Conservation (phyloP, 2,888 invertebrate genomes). For the Nysson spinosus region DNA sequence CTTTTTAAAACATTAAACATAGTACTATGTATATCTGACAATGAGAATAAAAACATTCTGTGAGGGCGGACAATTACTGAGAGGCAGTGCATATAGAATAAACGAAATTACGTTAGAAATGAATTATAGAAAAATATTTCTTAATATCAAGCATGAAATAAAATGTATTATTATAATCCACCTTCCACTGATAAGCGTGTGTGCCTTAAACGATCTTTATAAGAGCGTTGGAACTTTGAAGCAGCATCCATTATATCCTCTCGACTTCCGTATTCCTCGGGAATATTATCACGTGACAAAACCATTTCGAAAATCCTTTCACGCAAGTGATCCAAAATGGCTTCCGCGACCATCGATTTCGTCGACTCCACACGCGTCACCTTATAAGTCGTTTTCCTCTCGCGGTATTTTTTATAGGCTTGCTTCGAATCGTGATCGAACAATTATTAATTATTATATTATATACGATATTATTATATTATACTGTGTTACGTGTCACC, state of each 20-base stretch:
- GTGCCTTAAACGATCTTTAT: constrained; percentile 53
- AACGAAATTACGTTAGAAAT: no score
- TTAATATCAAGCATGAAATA: no score
- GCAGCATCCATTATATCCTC: constrained; percentile 46
- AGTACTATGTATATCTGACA: no score
- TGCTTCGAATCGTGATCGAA: constrained; percentile 27
- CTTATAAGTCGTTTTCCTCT: constrained; percentile 21
- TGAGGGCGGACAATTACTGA: no score
- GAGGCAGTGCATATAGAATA: no score
- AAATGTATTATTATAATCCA: constrained; percentile 7
- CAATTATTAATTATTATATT: not conserved
- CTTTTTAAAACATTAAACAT: no score
- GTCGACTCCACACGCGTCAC: constrained; percentile 34
- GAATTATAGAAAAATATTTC: no score
- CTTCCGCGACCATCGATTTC: constrained; percentile 53
- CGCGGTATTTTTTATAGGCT: constrained; percentile 51
- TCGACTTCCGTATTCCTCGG: constrained; percentile 54
- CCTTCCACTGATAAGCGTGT: constrained; percentile 52
- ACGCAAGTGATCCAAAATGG: constrained; percentile 57
- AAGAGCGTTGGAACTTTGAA: constrained; percentile 52
- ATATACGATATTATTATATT: not conserved
- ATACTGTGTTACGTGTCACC: not conserved
- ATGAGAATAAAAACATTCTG: no score
- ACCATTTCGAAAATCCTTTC: constrained; percentile 57
- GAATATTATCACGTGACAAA: constrained; percentile 49